Evolutionary conservation across 2,797 vertebrate genomes (phyloP), one percentile per base, ranked within the genome.

Genomic region (Sarcoramphus papa): DNA sequence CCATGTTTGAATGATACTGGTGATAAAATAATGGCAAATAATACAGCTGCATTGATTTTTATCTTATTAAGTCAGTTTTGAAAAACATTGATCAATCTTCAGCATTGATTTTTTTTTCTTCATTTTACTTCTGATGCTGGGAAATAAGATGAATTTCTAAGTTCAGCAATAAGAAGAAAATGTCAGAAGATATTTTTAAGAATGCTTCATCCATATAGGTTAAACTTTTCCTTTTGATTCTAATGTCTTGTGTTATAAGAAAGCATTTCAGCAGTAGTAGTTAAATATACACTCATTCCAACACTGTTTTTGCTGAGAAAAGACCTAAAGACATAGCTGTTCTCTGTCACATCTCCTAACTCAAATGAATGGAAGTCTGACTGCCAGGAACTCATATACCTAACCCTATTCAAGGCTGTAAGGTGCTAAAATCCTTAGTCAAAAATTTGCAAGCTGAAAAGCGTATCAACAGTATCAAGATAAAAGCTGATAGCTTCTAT

Each of bases 111-210:
- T 92, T 88, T 88, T 93, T 53, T n/a, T 22, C 86, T 93, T 96
- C 82, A 92, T 96, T 96, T 96, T 95, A 86, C 85, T 67, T 94
- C 84, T 94, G 85, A 92, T 92, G 92, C 79, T 83, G 53, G 64
- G 83, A 97, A 97, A 92, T 92, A 94, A 95, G 87, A 97, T 95
- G 88, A 94, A 95, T 95, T 93, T 76, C 78, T 67, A 95, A 96
- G 78, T 91, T 95, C 92, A 95, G 83, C 84, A 92, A 64, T 92
- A 94, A 93, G 64, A 94, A 82, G 88, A 95, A 95, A 97, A 97
- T 92, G 92, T 94, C 95, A 95, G 63, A 92, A 92, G 76, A 20
- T 60, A 79, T 93, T 94, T 94, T 90, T 70, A 91, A 82, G 70
- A 83, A 78, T 63, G 41, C 35, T 94, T 95, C 63, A 91, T 78